phyloP scores from a whole-genome alignment of 2,797 vertebrate species.

The Danio kyathit region DNA sequence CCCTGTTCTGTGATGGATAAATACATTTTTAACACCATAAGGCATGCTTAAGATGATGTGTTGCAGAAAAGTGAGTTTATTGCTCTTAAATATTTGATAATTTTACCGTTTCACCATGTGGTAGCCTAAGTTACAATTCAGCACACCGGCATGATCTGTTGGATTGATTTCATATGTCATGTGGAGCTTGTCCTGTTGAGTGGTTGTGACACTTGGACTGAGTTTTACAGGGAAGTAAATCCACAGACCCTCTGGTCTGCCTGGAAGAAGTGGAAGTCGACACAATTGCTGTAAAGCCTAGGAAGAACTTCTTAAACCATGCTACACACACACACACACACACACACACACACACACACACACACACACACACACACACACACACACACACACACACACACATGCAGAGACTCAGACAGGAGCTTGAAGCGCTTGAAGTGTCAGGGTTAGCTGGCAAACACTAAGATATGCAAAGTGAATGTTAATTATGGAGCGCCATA shows the following conservation, averaged over 20 bases:
- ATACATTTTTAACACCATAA: no score
- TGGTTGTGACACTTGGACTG: slow-evolving; percentile 23
- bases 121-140: not conserved
- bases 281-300: slow-evolving; percentile 23
- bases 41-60: no score
- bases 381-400: not conserved
- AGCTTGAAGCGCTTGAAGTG: slow-evolving; percentile 65
- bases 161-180: slow-evolving; percentile 38
- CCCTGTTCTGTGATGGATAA: no score
- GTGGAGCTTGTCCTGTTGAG: not conserved
- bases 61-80: not conserved
- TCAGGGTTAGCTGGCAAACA: slow-evolving; percentile 66
- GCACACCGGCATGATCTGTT: not conserved
- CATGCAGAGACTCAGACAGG: slow-evolving; percentile 54
- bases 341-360: no score
- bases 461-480: slow-evolving; percentile 71
- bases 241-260: slow-evolving; percentile 12
- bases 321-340: not conserved
- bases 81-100: not conserved
- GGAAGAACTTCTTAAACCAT: not conserved
- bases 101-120: not conserved
- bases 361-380: slow-evolving; percentile 1
- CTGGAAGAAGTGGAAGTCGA: slow-evolving; percentile 8
- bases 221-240: not conserved
- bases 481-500: slow-evolving; percentile 76